These are phyloP conservation scores for Diglossa brunneiventris DNA, from an alignment of 2,113 vertebrate genomes.

Conservation along the genomic window DNA sequence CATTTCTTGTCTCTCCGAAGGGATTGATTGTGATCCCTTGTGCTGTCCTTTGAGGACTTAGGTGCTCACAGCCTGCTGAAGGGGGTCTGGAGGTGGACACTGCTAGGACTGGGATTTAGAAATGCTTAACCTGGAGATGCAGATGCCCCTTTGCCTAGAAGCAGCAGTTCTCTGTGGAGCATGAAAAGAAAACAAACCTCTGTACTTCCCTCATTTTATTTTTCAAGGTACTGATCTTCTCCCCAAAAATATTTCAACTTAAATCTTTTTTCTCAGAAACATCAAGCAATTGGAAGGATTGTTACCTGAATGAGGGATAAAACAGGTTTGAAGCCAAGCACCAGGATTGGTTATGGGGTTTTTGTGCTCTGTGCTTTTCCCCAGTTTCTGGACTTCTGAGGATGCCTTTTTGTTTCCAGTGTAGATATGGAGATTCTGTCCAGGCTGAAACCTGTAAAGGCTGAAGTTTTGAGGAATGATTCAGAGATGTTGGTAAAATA, in stretches of 20 bases:
- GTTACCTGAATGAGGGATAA: not conserved
- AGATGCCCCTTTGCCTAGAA: not conserved
- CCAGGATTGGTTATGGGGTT: not conserved
- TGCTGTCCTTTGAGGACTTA: not conserved
- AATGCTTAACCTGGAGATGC: not conserved
- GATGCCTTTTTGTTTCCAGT: not conserved
- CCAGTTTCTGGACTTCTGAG: not conserved
- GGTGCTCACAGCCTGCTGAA: not conserved
- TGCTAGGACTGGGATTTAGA: not conserved
- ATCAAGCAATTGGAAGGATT: not conserved
- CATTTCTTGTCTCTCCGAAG: not conserved
- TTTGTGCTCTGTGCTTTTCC: accelerated
- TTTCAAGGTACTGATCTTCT: not conserved
- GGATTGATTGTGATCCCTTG: not conserved
- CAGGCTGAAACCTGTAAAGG: not conserved
- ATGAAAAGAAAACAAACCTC: not conserved
- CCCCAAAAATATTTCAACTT: not conserved
- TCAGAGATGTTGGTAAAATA: not conserved
- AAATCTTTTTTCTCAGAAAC: not conserved
- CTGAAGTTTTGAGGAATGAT: not conserved
- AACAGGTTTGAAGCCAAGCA: not conserved
- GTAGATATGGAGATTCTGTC: not conserved
- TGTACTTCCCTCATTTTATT: not conserved
- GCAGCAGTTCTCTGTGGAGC: not conserved
- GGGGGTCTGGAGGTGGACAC: not conserved